phyloP scores from a whole-genome alignment of 1,140 invertebrate genomes.

The Anastatus disparis region DNA sequence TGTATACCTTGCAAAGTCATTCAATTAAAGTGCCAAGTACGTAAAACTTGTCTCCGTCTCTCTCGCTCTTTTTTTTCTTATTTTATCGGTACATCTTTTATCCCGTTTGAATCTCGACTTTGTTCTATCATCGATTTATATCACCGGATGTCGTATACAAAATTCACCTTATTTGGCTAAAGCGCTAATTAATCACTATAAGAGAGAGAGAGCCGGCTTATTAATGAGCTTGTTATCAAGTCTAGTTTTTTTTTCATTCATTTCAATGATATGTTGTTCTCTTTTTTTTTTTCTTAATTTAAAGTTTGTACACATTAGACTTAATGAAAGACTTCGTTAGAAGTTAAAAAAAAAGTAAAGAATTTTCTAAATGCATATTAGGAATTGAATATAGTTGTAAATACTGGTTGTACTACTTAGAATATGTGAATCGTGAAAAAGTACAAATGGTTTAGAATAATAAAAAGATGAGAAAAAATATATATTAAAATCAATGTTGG shows the following conservation, averaged over 20 bases:
- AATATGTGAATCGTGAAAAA: too few relatives aligned
- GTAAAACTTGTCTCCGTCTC: not conserved
- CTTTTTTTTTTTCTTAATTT: too few relatives aligned
- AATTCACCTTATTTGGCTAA: constrained; percentile 27
- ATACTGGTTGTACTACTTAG: too few relatives aligned
- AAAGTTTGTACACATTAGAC: too few relatives aligned
- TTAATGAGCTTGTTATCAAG: constrained; percentile 39
- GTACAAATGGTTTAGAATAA: too few relatives aligned
- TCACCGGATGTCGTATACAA: constrained; percentile 7
- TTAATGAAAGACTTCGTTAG: constrained; percentile 15
- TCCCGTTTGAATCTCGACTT: not conserved
- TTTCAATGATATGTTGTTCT: too few relatives aligned
- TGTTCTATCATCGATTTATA: not conserved
- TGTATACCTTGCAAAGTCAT: constrained; percentile 1
- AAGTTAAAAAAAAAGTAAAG: not conserved
- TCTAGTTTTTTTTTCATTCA: constrained; percentile 3
- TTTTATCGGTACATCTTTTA: not conserved
- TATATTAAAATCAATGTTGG: too few relatives aligned
- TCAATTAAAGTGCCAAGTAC: constrained; percentile 29
- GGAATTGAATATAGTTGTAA: too few relatives aligned
- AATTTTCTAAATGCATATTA: too few relatives aligned
- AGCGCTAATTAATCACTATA: constrained; percentile 36
- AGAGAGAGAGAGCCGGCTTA: constrained; percentile 29
- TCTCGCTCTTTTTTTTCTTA: not conserved
- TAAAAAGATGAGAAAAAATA: too few relatives aligned